Conservation (phyloP, 2,113 vertebrate species). For the Megalops atlanticus region DNA sequence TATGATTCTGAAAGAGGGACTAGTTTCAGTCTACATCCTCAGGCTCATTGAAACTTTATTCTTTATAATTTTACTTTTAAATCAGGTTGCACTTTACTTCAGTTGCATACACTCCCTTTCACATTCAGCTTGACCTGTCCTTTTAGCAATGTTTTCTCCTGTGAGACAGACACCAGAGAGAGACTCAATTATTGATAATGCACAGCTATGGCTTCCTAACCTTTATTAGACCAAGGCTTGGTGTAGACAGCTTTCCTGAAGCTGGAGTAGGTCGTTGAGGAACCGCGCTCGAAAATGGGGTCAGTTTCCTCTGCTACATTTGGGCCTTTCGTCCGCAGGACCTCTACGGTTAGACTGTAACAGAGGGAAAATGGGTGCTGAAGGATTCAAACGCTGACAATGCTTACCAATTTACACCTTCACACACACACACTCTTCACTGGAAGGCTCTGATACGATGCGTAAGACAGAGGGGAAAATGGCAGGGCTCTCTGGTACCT, state of each 20-base stretch:
- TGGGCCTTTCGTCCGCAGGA: conserved; percentile 84
- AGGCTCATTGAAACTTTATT: background rate
- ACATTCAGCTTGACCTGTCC: background rate
- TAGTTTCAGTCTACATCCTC: too few relatives aligned
- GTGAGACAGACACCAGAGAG: background rate
- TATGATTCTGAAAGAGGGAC: background rate
- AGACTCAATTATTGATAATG: background rate
- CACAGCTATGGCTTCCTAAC: conserved; percentile 51
- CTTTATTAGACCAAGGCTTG: conserved; percentile 93
- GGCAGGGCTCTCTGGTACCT: conserved; percentile 70
- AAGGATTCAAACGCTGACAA: background rate
- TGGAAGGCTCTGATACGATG: background rate
- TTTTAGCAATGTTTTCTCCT: background rate
- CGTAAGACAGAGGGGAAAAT: background rate
- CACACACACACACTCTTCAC: too few relatives aligned
- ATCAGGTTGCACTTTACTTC: background rate
- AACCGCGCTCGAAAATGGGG: conserved; percentile 95
- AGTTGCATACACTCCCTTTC: background rate
- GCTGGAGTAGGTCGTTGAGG: conserved; percentile 95
- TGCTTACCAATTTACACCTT: background rate
- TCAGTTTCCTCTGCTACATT: conserved; percentile 86
- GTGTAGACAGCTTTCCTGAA: conserved; percentile 87
- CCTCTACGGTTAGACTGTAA: conserved; percentile 92
- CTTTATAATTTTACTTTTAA: too few relatives aligned
- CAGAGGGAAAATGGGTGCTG: background rate